Evolutionary conservation across 2,113 vertebrate genomes (phyloP).

Genomic region (Talpa occidentalis): DNA sequence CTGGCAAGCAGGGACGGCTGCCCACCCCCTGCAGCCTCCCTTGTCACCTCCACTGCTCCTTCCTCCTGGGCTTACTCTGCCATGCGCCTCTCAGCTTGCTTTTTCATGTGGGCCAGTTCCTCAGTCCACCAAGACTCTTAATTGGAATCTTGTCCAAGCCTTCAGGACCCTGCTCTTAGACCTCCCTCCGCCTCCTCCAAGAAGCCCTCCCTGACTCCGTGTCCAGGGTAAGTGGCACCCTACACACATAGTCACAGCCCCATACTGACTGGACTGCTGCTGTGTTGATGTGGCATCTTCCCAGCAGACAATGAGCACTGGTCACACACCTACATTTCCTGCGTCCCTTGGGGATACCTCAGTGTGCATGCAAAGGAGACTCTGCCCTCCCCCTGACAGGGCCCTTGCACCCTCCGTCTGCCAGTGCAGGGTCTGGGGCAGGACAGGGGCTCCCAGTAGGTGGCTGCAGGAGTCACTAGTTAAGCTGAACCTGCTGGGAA

Average conservation of each 20-base stretch:
- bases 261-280: neutral
- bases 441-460: neutral
- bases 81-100: neutral
- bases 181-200: neutral
- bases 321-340: neutral
- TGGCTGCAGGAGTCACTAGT: neutral
- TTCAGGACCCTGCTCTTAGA: neutral
- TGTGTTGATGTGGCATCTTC: neutral
- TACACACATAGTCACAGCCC: neutral
- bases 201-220: neutral
- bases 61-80: no score
- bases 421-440: neutral
- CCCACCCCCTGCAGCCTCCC: no score
- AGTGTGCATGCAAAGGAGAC: neutral
- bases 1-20: neutral
- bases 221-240: neutral
- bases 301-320: no score
- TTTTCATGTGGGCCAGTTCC: neutral
- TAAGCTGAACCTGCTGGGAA: neutral
- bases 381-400: neutral
- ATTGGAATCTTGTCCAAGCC: neutral
- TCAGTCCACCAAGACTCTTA: neutral
- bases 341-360: neutral
- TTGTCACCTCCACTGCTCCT: fast-evolving
- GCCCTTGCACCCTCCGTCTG: neutral